Evolutionary conservation across 2,888 invertebrate genomes (phyloP).

Genomic region (Celastrina argiolus): DNA sequence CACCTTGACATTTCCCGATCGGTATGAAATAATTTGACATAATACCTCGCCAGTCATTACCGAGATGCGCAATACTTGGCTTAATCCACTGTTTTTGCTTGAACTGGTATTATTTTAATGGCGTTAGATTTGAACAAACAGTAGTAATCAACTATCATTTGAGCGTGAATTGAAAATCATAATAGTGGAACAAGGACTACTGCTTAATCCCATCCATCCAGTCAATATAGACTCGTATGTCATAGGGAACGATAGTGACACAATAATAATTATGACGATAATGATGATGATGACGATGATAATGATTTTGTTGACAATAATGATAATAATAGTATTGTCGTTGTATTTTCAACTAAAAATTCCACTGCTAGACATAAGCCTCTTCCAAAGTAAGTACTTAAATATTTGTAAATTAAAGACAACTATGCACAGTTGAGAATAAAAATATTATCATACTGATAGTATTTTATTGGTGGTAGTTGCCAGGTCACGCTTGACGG

Average conservation of each 20-base stretch:
- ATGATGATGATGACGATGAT: too few relatives aligned
- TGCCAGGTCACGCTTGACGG: too few relatives aligned
- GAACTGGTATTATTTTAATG: slow-evolving; percentile 21
- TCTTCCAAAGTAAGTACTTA: too few relatives aligned
- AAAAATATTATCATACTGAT: too few relatives aligned
- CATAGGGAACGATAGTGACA: not conserved
- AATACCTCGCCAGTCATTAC: slow-evolving; percentile 65
- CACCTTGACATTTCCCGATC: slow-evolving; percentile 75
- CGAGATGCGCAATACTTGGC: slow-evolving; percentile 42
- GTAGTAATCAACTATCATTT: slow-evolving; percentile 3
- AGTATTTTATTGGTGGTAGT: too few relatives aligned
- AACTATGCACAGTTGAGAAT: too few relatives aligned
- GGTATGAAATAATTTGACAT: slow-evolving; percentile 74
- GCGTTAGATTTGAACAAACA: slow-evolving; percentile 17
- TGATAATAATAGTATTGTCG: not conserved
- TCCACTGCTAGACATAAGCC: too few relatives aligned
- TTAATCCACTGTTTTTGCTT: slow-evolving; percentile 38
- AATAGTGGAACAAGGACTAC: not conserved
- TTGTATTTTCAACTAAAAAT: too few relatives aligned
- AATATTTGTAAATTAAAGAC: too few relatives aligned
- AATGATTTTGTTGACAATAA: not conserved
- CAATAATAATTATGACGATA: too few relatives aligned
- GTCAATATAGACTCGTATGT: not conserved
- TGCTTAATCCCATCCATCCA: not conserved
- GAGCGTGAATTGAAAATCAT: not conserved